Conservation (phyloP, 2,888 invertebrate genomes). For the Conomelus anceps region DNA sequence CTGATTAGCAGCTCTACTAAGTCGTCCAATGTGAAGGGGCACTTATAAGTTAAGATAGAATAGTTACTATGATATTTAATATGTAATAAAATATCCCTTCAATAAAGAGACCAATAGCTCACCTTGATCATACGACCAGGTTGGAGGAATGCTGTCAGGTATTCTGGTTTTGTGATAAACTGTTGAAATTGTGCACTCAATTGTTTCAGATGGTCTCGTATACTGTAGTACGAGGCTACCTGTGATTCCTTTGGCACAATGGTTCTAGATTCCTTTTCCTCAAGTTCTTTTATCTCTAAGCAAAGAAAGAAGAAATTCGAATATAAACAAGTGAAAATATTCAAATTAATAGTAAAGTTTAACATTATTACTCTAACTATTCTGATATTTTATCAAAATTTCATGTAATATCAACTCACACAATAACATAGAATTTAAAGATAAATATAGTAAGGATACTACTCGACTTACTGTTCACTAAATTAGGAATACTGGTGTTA, state of each 20-base stretch:
- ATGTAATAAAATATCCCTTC: too few relatives aligned
- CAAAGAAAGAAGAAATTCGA: constrained; percentile 34
- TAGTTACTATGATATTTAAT: too few relatives aligned
- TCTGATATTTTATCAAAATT: too few relatives aligned
- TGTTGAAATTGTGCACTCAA: constrained; percentile 67
- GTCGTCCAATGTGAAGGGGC: too few relatives aligned
- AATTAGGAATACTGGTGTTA: constrained; percentile 85
- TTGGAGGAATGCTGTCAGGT: constrained; percentile 88
- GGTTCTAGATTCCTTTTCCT: constrained; percentile 56
- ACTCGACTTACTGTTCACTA: constrained; percentile 67
- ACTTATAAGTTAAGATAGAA: background rate
- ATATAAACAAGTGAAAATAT: too few relatives aligned
- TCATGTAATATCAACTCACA: too few relatives aligned
- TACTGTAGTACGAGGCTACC: constrained; percentile 76
- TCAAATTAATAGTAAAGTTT: too few relatives aligned
- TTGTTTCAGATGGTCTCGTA: constrained; percentile 70
- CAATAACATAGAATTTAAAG: too few relatives aligned
- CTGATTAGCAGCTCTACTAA: too few relatives aligned
- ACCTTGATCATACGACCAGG: constrained; percentile 91
- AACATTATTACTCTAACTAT: too few relatives aligned
- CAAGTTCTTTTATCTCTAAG: constrained; percentile 59
- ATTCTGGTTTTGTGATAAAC: constrained; percentile 77
- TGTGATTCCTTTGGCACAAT: constrained; percentile 63
- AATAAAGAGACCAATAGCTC: constrained; percentile 31
- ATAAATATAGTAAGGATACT: background rate